Base-by-base conservation (phyloP, 2,888 invertebrate genomes). In the Pherbina coryleti region DNA sequence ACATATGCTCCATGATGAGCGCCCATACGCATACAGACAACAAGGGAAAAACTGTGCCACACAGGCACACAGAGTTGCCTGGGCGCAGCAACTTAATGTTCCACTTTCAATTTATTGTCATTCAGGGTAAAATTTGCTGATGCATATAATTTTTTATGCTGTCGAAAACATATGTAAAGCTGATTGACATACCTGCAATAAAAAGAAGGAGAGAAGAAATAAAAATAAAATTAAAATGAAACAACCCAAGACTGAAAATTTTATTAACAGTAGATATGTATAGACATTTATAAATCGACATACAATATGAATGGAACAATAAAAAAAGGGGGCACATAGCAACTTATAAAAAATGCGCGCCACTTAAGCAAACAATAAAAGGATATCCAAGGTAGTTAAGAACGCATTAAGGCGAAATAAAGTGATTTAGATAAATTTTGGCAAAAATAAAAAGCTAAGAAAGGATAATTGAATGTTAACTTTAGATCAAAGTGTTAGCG, bases 181-280 rank as follows among this genome's bases (percentile, higher is more conserved):
- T 44, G 75, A 66, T 78, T 73, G 76, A 79, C 75, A 75, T 79
- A 78, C 81, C 73, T 77, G 75, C 83, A 79, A 78, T 74, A 69
- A 74, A 64, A 37, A 60, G 44, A 71, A 75, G 77, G 14, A 49
- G 7, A 51, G 8, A 75, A 37, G 44, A 72, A 60, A 31, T 22
- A 2, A 9, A 44, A 49, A 60, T 60, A 25, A 51, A 14, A 25
- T 66, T n/a, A 28, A n/a, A 74, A 34, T 37, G 11, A 34, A 22
- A 69, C 44, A 19, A 19, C 19, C 14, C 31, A 55, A 55, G 9
- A 19, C 31, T 17, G 22, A 57, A 37, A n/a, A 57, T n/a, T 22
- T 22, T 44, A 11, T 14, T 67, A 67, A 67, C 14, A 49, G 14
- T 22, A 60, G 4, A 3, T 55, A 9, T 5, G 4, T 28, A 64